Evolutionary conservation across 2,797 vertebrate species (phyloP), one percentile per base, ranked within the genome.

Genomic region (Podarcis siculus): DNA sequence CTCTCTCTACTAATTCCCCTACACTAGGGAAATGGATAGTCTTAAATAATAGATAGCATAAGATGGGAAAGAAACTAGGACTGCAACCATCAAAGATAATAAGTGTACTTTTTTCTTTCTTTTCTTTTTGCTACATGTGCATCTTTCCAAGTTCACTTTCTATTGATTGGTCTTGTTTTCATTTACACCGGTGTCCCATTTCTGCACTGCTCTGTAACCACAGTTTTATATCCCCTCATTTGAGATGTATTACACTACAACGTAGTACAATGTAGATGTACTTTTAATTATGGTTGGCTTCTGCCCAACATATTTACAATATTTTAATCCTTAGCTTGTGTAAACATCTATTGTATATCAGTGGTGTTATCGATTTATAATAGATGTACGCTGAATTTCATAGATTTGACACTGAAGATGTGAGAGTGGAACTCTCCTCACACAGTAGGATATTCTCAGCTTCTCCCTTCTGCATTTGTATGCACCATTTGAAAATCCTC

Each of bases 31-130:
- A 84, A 19, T 84, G 23, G 32, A 75, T 84, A 8, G 23, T 61
- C 21, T 84, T 73, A 84, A 82, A 75, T 61, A 84, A 79, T 79
- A 79, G 55, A 61, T 75, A 61, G 32, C n/a, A 61, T 84, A 58
- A 58, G 35, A 64, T 64, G 39, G 39, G 21, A 71, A 49, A 39
- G 30, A n/a, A 69, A 83, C 45, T 55, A 83, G 10, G 49, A 73
- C 32, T 58, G 71, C 23, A 37, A 10, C 64, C 27, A 42, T 82
- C 42, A 82, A 42, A 67, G 15, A 45, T 82, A n/a, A 82, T 82
- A 64, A 64, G 61, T 23, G 39, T 37, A 4, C 64, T 81, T 81
- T 15, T 15, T 27, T 79, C n/a, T 79, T 3, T 78, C 8, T 39
- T 64, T 27, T 79, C 5, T 79, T 79, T 64, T 45, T 82, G 80